phyloP scores from a whole-genome alignment of 2,888 invertebrate genomes.

The Imbricaverruca yamaguchii region DNA sequence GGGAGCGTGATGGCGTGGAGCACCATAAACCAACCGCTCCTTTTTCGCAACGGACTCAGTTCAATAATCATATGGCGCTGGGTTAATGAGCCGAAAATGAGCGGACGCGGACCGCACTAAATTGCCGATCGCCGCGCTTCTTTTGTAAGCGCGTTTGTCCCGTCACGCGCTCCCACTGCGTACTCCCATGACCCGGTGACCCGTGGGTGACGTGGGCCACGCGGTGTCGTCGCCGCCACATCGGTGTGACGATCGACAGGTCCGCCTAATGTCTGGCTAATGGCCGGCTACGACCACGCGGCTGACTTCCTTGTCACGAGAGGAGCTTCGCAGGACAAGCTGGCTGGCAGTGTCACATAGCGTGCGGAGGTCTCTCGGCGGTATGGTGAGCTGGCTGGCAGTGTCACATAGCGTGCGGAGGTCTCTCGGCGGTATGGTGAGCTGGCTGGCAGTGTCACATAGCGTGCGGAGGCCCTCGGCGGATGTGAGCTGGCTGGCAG shows the following conservation, averaged over 20 bases:
- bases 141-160: neutral
- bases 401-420: no score
- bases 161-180: neutral
- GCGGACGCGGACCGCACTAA: neutral
- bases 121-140: neutral
- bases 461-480: no score
- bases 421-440: no score
- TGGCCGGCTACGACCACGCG: neutral
- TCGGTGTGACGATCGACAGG: neutral
- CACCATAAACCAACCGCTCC: neutral
- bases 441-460: no score
- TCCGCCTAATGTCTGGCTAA: neutral
- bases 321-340: no score
- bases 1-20: no score
- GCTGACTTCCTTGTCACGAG: no score
- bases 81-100: constrained; percentile 5
- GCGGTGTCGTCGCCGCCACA: neutral
- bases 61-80: neutral
- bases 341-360: no score
- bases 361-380: no score
- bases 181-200: neutral
- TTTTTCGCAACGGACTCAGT: neutral
- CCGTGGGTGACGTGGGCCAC: neutral
- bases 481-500: no score
- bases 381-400: no score